Evolutionary conservation across 2,797 vertebrate species (phyloP).

Genomic region (Microchirus variegatus): DNA sequence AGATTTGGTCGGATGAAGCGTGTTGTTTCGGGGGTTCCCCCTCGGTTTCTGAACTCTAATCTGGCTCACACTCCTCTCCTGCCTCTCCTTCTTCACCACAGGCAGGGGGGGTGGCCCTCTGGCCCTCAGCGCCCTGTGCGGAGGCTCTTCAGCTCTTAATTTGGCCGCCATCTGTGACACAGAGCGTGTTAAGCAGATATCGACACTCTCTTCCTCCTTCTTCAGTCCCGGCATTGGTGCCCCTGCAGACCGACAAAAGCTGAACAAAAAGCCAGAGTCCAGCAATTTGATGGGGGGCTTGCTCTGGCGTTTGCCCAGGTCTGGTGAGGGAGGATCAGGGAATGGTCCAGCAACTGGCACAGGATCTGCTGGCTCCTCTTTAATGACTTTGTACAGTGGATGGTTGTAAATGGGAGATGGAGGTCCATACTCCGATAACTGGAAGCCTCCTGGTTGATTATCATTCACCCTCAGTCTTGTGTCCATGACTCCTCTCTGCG

Average conservation of each 20-base stretch:
- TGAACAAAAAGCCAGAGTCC: constrained; percentile 85
- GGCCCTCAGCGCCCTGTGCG: constrained; percentile 60
- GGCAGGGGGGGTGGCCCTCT: constrained; percentile 47
- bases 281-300: constrained; percentile 85
- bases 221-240: constrained; percentile 74
- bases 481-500: constrained; percentile 19
- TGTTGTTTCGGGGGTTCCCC: constrained; percentile 28
- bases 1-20: constrained; percentile 38
- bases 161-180: constrained; percentile 63
- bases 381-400: constrained; percentile 82
- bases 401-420: constrained; percentile 69
- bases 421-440: constrained; percentile 50
- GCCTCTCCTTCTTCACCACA: constrained; percentile 67
- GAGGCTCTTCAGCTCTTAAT: constrained; percentile 46
- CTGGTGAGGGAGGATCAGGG: constrained; percentile 71
- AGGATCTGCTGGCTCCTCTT: constrained; percentile 83
- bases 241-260: constrained; percentile 78
- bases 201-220: constrained; percentile 84
- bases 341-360: constrained; percentile 71
- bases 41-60: constrained; percentile 34
- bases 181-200: constrained; percentile 81
- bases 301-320: constrained; percentile 85
- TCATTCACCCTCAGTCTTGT: constrained; percentile 25
- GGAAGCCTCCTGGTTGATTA: constrained; percentile 32
- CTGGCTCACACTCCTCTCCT: constrained; percentile 62